These are phyloP conservation scores for Portevinia maculata DNA, from an alignment of 2,888 invertebrate species.

Conservation along the genomic window DNA sequence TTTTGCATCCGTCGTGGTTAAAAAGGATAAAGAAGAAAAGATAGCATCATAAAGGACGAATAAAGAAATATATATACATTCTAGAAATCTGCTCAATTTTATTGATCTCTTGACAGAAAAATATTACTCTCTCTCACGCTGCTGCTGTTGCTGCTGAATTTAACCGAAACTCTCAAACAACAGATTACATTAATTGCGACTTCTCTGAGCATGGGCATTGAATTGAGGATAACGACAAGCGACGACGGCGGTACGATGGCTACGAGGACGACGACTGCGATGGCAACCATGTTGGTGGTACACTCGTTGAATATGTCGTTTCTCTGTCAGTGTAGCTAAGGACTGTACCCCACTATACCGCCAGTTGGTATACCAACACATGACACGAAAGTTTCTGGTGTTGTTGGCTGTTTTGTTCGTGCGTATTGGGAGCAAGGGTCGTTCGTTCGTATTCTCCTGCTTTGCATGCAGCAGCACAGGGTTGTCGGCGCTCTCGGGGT, in stretches of 20 bases:
- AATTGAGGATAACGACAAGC: slow-evolving; percentile 62
- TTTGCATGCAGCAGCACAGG: slow-evolving; percentile 38
- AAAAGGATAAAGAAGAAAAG: slow-evolving; percentile 49
- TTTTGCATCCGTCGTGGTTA: slow-evolving; percentile 25
- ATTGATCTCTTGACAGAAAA: slow-evolving; percentile 68
- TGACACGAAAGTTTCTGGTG: slow-evolving; percentile 68
- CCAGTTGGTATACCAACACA: slow-evolving; percentile 65
- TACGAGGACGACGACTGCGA: slow-evolving; percentile 6
- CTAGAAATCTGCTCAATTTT: slow-evolving; percentile 68
- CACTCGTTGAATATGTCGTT: slow-evolving; percentile 60
- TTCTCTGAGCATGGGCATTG: slow-evolving; percentile 73
- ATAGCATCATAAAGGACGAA: slow-evolving; percentile 28
- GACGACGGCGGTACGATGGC: slow-evolving; percentile 12
- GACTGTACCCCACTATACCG: slow-evolving; percentile 22
- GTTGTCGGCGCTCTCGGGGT: slow-evolving; percentile 61
- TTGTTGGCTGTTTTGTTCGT: slow-evolving; percentile 54
- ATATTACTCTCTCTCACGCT: slow-evolving; percentile 61
- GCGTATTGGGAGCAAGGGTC: slow-evolving; percentile 68
- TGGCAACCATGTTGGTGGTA: slow-evolving; percentile 39
- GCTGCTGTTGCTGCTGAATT: slow-evolving; percentile 59
- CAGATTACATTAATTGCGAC: slow-evolving; percentile 73
- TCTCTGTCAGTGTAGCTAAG: slow-evolving; percentile 20
- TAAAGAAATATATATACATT: slow-evolving; percentile 34
- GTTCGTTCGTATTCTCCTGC: slow-evolving; percentile 32
- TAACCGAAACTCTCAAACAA: slow-evolving; percentile 71